phyloP scores from a whole-genome alignment of 1,140 invertebrate genomes.

The Dufourea novaeangliae region DNA sequence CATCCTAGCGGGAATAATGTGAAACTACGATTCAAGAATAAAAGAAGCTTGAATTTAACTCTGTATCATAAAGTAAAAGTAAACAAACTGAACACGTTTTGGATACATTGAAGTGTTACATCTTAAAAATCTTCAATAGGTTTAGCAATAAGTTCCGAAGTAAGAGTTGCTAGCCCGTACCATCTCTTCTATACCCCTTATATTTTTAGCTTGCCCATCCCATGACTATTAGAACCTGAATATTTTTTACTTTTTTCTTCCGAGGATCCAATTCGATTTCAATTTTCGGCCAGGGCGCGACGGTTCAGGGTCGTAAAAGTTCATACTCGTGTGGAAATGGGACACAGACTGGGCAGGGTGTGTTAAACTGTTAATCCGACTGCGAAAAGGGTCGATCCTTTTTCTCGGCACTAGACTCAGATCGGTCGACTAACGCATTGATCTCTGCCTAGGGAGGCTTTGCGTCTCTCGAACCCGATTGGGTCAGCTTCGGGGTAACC shows the following conservation, averaged over 20 bases:
- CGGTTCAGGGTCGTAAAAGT: not conserved
- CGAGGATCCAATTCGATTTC: not conserved
- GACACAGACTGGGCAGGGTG: not conserved
- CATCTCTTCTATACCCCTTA: no score
- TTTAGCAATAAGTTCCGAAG: no score
- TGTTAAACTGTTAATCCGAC: slow-evolving; percentile 31
- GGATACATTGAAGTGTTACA: no score
- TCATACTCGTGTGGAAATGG: slow-evolving; percentile 7
- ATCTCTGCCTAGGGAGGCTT: slow-evolving; percentile 46
- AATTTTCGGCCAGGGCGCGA: no score
- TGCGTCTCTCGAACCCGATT: slow-evolving; percentile 48
- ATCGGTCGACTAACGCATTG: slow-evolving; percentile 29
- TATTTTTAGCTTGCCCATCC: no score
- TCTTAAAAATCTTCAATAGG: no score
- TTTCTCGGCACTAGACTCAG: slow-evolving; percentile 16
- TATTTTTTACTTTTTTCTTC: not conserved
- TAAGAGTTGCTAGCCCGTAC: no score
- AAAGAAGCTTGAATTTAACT: no score
- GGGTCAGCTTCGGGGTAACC: slow-evolving; percentile 38
- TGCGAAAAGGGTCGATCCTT: slow-evolving; percentile 22
- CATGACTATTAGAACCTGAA: not conserved
- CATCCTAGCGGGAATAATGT: no score
- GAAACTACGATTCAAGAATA: no score
- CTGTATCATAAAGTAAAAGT: no score
- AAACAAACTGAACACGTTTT: no score